These are phyloP conservation scores for Siniperca scherzeri DNA, from an alignment of 2,797 vertebrate genomes.

Conservation along the genomic window DNA sequence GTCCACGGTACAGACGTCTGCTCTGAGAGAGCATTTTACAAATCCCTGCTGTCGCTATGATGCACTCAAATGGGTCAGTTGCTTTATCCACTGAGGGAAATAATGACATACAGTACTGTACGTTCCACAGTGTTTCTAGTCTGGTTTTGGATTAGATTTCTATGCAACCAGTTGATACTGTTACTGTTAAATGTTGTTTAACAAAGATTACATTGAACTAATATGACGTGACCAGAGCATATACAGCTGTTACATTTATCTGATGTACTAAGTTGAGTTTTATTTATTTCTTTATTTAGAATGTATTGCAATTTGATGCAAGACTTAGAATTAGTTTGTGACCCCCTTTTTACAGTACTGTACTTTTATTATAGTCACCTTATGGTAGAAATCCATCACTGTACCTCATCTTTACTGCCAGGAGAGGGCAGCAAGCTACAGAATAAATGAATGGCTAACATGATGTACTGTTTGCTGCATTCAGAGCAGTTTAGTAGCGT, in stretches of 20 bases:
- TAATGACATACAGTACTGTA: background rate
- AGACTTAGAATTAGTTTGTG: background rate
- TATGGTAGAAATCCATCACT: background rate
- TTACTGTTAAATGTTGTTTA: background rate
- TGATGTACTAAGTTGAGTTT: background rate
- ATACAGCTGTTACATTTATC: background rate
- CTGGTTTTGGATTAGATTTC: background rate
- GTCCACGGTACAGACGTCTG: slow-evolving; percentile 24
- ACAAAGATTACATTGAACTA: background rate
- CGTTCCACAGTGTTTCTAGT: background rate
- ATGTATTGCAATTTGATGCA: background rate
- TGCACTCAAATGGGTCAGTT: slow-evolving; percentile 48
- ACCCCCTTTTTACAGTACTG: background rate
- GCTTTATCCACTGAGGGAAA: background rate
- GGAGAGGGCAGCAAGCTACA: slow-evolving; percentile 77
- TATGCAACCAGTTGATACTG: background rate
- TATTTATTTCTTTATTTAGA: too few species aligned
- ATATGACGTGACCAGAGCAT: background rate
- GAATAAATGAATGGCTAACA: background rate
- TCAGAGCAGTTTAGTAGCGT: background rate
- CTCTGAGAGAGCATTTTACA: slow-evolving; percentile 34
- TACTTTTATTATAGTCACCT: background rate
- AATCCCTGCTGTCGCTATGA: slow-evolving; percentile 45
- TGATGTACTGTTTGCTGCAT: slow-evolving; percentile 11
- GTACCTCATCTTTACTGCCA: slow-evolving; percentile 53